phyloP scores from a whole-genome alignment of 2,888 invertebrate species.

The Phlogophora meticulosa region DNA sequence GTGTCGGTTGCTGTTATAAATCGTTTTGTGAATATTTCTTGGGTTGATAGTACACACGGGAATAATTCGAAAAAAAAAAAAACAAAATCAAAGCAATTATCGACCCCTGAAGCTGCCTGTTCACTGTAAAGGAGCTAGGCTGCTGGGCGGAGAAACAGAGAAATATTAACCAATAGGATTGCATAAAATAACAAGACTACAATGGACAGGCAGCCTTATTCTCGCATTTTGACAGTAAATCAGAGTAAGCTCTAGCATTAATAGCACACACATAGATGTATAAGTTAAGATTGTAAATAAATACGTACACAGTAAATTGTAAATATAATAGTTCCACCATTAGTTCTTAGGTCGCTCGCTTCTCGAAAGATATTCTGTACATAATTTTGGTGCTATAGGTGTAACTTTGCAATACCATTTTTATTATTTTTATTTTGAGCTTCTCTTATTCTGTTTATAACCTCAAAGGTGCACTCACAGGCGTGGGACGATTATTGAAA shows the following conservation, averaged over 20 bases:
- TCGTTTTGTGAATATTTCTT: conserved; percentile 5
- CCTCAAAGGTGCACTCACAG: conserved; percentile 58
- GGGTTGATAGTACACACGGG: neutral
- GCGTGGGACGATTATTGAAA: conserved; percentile 72
- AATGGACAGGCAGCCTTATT: no score
- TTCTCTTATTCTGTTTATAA: conserved; percentile 71
- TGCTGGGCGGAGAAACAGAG: no score
- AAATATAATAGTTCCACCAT: conserved; percentile 10
- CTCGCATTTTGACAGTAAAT: no score
- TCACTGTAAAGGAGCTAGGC: no score
- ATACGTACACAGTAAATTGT: conserved; percentile 1
- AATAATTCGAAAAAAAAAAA: neutral
- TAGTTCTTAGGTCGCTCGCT: neutral
- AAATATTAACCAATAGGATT: no score
- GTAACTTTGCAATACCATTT: conserved; percentile 42
- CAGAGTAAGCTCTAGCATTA: no score
- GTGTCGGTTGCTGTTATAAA: neutral
- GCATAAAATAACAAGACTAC: no score
- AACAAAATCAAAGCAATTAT: no score
- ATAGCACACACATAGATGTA: no score
- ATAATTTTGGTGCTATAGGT: conserved; percentile 26
- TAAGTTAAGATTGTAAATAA: neutral
- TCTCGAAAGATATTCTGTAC: conserved; percentile 26
- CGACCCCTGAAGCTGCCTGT: no score
- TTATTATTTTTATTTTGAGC: conserved; percentile 68